These are phyloP conservation scores for Neosilurus mollespiculum DNA, from an alignment of 2,797 vertebrate genomes.

Conservation along the genomic window DNA sequence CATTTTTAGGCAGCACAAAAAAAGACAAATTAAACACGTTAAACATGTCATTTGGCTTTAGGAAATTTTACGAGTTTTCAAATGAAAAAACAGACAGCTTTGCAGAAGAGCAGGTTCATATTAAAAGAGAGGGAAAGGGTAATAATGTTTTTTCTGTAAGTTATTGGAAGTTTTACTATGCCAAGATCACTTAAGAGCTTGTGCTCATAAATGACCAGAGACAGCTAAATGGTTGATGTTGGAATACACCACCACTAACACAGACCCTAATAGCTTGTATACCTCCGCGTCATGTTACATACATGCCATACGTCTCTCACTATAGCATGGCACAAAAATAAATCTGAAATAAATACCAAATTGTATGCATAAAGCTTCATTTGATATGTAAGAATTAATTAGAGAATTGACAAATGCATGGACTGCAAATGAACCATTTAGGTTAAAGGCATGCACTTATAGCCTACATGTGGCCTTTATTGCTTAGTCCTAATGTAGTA, in stretches of 20 bases:
- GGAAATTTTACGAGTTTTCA: constrained; percentile 49
- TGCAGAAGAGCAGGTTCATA: constrained; percentile 49
- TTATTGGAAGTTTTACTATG: constrained; percentile 53
- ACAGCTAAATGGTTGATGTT: constrained; percentile 42
- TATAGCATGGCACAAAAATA: neutral
- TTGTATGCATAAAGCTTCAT: neutral
- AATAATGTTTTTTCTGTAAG: constrained; percentile 46
- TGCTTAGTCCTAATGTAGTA: neutral
- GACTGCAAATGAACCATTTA: neutral
- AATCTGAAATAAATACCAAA: constrained; percentile 4
- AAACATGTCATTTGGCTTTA: constrained; percentile 53
- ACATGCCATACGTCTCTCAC: constrained; percentile 11
- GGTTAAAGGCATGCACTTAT: neutral
- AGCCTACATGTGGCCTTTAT: too few species aligned
- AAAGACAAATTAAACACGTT: constrained; percentile 4
- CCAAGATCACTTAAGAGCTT: constrained; percentile 56
- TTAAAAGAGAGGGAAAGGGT: constrained; percentile 37
- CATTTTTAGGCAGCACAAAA: neutral
- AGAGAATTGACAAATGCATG: neutral
- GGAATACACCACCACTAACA: constrained; percentile 43
- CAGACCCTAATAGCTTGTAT: constrained; percentile 31
- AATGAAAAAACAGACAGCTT: constrained; percentile 30
- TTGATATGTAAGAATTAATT: neutral
- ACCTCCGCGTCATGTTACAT: constrained; percentile 46
- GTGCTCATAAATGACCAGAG: constrained; percentile 49